Evolutionary conservation across 2,797 vertebrate genomes (phyloP), one percentile per base, ranked within the genome.

Genomic region (Periophthalmus magnuspinnatus): DNA sequence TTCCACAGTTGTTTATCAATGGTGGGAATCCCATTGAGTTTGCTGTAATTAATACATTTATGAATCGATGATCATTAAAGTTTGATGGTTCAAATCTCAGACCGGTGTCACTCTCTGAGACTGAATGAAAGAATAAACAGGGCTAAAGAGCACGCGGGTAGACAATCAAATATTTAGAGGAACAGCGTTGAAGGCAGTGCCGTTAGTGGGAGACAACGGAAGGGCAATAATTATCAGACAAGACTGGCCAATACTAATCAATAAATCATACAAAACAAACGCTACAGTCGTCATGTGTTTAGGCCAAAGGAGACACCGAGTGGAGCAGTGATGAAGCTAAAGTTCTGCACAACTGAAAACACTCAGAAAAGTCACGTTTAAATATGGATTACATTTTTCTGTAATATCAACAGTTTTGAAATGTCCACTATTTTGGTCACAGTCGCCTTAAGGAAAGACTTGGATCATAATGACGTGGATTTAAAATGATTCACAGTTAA

Each of bases 41-140:
- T 79, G 76, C 68, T 67, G 69, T 88, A 90, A 93, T 92, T 92
- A 86, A 87, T 89, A 73, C 80, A 90, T 93, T 77, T 91, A 93
- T 92, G 89, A 93, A 93, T 93, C 34, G 77, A 92, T 93, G 86
- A 74, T 85, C 89, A 88, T 84, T 90, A 93, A 91, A 91, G 73
- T 93, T 91, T 90, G 87, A 87, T 87, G 81, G 78, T 86, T 84
- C 9, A 13, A 62, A 62, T 62, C 60, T 62, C 60, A 41, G 60
- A 22, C 19, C 60, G 60, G 60, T 62, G 60, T 62, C 66, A 55
- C 69, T 74, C 65, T 52, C 47, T 41, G 2, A 0, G 65, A 69
- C 79, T 77, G 80, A 87, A 88, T 89, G 81, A 90, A 83, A 88
- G 80, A 84, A 88, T 87, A 86, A 90, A 90, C 81, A 85, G 70